A percentile compares a stretch with the other conserved stretches of the same genome.
Evolutionary conservation across 2,113 vertebrate species (phyloP).

Genomic region (Eclectus roratus): DNA sequence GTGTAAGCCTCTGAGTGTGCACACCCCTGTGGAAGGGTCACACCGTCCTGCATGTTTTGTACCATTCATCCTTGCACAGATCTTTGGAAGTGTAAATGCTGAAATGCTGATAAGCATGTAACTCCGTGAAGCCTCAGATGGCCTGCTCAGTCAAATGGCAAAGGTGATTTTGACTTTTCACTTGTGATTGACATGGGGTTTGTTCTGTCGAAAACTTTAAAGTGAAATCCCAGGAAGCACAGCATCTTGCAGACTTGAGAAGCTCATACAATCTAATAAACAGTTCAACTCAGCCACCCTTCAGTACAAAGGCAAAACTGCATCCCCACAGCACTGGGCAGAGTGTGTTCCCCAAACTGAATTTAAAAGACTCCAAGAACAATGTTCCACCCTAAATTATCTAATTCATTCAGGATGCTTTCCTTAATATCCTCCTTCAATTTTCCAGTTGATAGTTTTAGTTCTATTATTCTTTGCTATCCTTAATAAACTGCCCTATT

Average conservation of each 20-base stretch:
- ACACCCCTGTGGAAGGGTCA: neutral
- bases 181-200: neutral
- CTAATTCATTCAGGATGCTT: neutral
- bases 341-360: neutral
- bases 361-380: neutral
- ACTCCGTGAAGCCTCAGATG: neutral
- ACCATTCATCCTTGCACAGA: neutral
- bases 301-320: neutral
- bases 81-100: accelerated
- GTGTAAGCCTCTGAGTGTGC: neutral
- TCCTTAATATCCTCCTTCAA: neutral
- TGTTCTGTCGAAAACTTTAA: neutral
- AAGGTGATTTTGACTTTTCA: neutral
- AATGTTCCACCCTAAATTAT: neutral
- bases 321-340: accelerated
- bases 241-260: neutral
- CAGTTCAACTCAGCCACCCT: neutral
- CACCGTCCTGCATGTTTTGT: accelerated
- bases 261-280: neutral
- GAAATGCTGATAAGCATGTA: accelerated
- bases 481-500: neutral
- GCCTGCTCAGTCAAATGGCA: accelerated
- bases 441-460: slow-evolving; percentile 28
- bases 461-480: neutral
- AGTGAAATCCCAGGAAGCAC: neutral